Conservation (phyloP, 92 coral and sea anemone genomes). For the Palythoa caribaeorum region DNA sequence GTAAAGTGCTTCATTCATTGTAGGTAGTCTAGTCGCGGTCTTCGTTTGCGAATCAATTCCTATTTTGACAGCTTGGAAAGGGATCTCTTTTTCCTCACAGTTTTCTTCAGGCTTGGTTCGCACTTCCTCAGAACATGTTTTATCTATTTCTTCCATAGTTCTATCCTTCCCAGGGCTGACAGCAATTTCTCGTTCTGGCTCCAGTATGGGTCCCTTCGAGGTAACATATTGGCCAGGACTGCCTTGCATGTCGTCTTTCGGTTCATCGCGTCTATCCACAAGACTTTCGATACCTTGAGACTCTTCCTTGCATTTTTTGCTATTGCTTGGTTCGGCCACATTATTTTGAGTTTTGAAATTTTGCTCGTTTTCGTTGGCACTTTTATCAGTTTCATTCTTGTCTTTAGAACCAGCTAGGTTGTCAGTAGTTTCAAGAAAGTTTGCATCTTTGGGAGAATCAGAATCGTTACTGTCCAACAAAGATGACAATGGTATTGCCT, state of each 20-base stretch:
- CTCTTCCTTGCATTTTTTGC: constrained; percentile 12
- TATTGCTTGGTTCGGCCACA: not conserved
- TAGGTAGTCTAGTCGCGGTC: constrained; percentile 20
- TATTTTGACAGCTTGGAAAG: constrained; percentile 21
- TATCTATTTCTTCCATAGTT: not conserved
- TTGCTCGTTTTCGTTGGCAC: not conserved
- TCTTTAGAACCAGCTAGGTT: not conserved
- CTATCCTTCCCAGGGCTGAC: not conserved
- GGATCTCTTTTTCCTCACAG: constrained; percentile 17
- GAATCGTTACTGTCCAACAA: not conserved
- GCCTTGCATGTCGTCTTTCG: not conserved
- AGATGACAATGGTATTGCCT: not conserved
- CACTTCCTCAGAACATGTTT: not conserved
- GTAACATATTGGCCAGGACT: not conserved
- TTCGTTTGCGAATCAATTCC: constrained; percentile 31
- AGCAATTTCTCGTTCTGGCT: not conserved
- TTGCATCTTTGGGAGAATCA: constrained; percentile 1
- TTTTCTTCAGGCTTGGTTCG: not conserved
- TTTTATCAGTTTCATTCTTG: not conserved
- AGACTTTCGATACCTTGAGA: not conserved
- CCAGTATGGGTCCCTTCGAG: not conserved
- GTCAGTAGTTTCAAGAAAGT: not conserved
- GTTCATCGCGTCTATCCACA: not conserved
- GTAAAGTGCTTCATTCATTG: not conserved
- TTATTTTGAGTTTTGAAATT: not conserved